A percentile compares a stretch with the other conserved stretches of the same genome.
These are phyloP conservation scores for crab-eating macaque (Macaca fascicularis) DNA, from an alignment of 2,113 vertebrate species.

Conservation along the genomic window T2T-MFA8v1.1 NC_088385.1:6733501-6734000, in stretches of 20 bases:
- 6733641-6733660: not conserved
- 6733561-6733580: slow-evolving; percentile 3
- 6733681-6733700: slow-evolving; percentile 95
- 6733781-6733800: not conserved
- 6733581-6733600: not conserved
- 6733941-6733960: not conserved
- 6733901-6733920: not conserved
- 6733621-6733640: not conserved
- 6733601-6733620: not conserved
- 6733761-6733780: not conserved
- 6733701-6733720: slow-evolving; percentile 93
- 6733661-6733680: slow-evolving; percentile 93
- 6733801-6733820: not conserved
- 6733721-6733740: slow-evolving; percentile 89
- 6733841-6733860: too few species aligned
- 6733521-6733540: not conserved
- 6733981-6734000: not conserved
- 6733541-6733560: slow-evolving; percentile 30
- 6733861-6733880: not conserved
- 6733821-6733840: not conserved
- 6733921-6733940: not conserved
- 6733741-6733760: not conserved
- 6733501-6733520: not conserved
- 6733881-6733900: not conserved
- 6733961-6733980: not conserved